phyloP scores from a whole-genome alignment of 2,888 invertebrate genomes.

The Cataglyphis cursor region DNA sequence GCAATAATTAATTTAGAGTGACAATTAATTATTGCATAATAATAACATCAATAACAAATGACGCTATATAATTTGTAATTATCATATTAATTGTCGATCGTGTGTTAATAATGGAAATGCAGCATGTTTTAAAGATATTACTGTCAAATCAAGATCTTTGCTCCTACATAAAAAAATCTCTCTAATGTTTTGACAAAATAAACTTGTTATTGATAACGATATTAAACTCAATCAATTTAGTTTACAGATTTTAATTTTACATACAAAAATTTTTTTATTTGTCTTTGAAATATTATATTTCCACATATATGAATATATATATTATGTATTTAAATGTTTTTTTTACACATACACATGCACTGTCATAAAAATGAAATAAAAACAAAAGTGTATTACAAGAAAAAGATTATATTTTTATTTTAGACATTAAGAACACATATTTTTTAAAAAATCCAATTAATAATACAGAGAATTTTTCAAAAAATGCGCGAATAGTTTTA shows the following conservation, averaged over 20 bases:
- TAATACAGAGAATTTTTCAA: constrained; percentile 20
- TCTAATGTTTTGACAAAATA: background rate
- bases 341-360: too few relatives aligned
- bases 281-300: background rate
- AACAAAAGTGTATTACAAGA: background rate
- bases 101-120: constrained; percentile 18
- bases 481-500: constrained; percentile 63
- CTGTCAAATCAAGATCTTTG: background rate
- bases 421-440: background rate
- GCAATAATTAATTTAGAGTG: constrained; percentile 41
- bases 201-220: background rate
- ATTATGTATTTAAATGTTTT: background rate
- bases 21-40: constrained; percentile 35
- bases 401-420: background rate
- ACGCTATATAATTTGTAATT: constrained; percentile 14
- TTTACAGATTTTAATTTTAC: background rate
- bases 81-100: constrained; percentile 27
- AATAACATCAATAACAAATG: constrained; percentile 41
- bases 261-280: background rate
- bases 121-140: background rate
- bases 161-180: background rate
- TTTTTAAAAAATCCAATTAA: constrained; percentile 14
- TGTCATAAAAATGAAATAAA: constrained; percentile 10
- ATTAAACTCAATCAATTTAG: background rate
- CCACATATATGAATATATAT: background rate